Evolutionary conservation across 2,888 invertebrate genomes (phyloP), one percentile per base, ranked within the genome.

Genomic region (Erebia epiphron): DNA sequence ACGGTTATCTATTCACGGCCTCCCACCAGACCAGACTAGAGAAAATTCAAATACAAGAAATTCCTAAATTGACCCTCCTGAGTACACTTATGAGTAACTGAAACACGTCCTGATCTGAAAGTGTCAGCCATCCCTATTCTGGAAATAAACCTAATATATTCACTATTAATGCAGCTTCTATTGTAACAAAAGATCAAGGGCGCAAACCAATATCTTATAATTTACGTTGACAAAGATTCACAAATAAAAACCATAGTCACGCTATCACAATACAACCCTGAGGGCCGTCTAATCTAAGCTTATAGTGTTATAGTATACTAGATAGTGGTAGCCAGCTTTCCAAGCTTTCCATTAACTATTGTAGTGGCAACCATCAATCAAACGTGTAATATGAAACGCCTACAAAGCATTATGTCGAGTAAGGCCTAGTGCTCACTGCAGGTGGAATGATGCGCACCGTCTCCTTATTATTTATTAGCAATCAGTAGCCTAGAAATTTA

Each of bases 301-400:
- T 50, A 49, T 60, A 50, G 35, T 35, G 67, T 3, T 60, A 67
- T 67, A 50, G 57, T 35, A 67, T 67, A 41, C 43, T 57, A 67
- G 61, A 69, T 67, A 67, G 35, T 35, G 35, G 35, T 50, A 57
- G 41, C 43, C 66, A 64, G 60, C 69, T 57, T 35, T 35, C 35
- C 66, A 65, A 18, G 56, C 21, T 64, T 60, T 60, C 49, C 68
- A 70, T 70, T 73, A 70, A 56, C 68, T 68, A 72, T 74, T 74
- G 72, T 74, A 67, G 70, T 67, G 66, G 66, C 67, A 74, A 70
- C 67, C 69, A 74, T 74, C 74, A 70, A 74, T 74, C 74, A 72
- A 66, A 74, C 58, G 56, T 35, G 63, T 73, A 71, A 73, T 73
- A 68, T 63, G 68, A 70, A 74, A 72, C 72, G 72, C 74, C 72